Evolutionary conservation across 1,140 invertebrate species (phyloP).

Genomic region (Elymnias hypermnestra): DNA sequence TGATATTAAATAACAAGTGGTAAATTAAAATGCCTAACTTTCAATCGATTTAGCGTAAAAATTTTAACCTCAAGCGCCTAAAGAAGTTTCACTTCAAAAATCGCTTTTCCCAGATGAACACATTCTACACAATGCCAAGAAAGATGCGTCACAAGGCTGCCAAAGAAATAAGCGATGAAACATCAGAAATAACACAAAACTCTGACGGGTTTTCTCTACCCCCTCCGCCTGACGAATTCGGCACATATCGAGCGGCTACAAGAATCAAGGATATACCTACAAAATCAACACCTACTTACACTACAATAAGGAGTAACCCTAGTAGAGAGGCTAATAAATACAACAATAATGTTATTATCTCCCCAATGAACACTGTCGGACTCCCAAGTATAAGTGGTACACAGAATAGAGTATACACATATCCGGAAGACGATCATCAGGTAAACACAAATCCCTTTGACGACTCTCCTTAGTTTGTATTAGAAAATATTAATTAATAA

Average conservation of each 20-base stretch:
- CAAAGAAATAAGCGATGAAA: conserved; percentile 60
- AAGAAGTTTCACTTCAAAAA: background rate
- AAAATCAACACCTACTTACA: conserved; percentile 50
- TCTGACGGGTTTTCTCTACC: conserved; percentile 64
- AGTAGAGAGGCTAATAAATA: conserved; percentile 36
- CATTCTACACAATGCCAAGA: conserved; percentile 67
- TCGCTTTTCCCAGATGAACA: conserved; percentile 53
- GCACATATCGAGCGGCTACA: conserved; percentile 50
- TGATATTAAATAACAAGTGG: too few relatives aligned
- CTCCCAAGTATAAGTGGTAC: conserved; percentile 49
- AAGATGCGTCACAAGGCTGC: conserved; percentile 56
- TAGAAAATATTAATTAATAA: background rate
- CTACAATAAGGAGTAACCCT: conserved; percentile 44
- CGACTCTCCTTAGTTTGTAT: conserved; percentile 23
- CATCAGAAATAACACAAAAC: conserved; percentile 57
- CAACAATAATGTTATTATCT: conserved; percentile 42
- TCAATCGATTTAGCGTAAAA: too few relatives aligned
- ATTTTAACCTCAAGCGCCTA: too few relatives aligned
- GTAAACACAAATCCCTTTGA: conserved; percentile 65
- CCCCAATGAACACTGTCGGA: conserved; percentile 62
- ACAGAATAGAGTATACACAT: conserved; percentile 44
- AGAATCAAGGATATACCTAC: conserved; percentile 53
- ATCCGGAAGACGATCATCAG: conserved; percentile 51
- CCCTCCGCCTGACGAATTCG: conserved; percentile 65
- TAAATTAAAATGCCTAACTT: too few relatives aligned